phyloP scores from a whole-genome alignment of 2,113 vertebrate species.

The Epinephelus lanceolatus region DNA sequence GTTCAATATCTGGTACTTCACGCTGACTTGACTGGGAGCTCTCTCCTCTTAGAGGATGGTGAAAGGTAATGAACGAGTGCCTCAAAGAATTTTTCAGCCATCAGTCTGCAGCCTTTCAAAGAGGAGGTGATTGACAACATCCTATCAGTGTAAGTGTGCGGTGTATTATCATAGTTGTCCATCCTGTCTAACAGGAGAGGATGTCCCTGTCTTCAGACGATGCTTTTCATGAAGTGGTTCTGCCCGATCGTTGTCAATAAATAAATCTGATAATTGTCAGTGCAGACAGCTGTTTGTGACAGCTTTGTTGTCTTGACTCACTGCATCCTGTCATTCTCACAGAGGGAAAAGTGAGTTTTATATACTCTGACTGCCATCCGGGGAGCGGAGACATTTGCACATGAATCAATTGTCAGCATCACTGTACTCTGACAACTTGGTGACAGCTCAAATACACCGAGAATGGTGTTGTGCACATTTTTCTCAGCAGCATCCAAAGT shows the following conservation, averaged over 20 bases:
- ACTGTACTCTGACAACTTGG: constrained; percentile 88
- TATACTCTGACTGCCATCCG: constrained; percentile 92
- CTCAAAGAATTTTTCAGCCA: constrained; percentile 70
- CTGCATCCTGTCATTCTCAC: constrained; percentile 93
- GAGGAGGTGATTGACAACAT: constrained; percentile 78
- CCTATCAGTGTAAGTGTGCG: constrained; percentile 75
- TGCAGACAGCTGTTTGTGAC: constrained; percentile 98
- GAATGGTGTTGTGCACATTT: constrained; percentile 83
- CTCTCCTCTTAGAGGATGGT: constrained; percentile 53
- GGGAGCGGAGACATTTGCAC: constrained; percentile 94
- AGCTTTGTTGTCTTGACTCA: constrained; percentile 95
- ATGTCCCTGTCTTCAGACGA: constrained; percentile 78
- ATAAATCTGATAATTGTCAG: constrained; percentile 87
- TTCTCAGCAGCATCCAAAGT: constrained; percentile 80
- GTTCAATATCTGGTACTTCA: constrained; percentile 68
- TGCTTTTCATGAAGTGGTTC: constrained; percentile 81
- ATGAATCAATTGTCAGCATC: constrained; percentile 98
- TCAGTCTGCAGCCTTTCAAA: constrained; percentile 70
- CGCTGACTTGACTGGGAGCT: constrained; percentile 56
- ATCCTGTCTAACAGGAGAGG: constrained; percentile 79
- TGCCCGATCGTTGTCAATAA: constrained; percentile 87
- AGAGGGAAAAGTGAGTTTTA: constrained; percentile 91
- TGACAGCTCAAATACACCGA: constrained; percentile 89
- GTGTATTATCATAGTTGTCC: constrained; percentile 76
- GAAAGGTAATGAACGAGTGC: constrained; percentile 75